Conservation (phyloP, 1,140 invertebrate species). For the Coelopa frigida region DNA sequence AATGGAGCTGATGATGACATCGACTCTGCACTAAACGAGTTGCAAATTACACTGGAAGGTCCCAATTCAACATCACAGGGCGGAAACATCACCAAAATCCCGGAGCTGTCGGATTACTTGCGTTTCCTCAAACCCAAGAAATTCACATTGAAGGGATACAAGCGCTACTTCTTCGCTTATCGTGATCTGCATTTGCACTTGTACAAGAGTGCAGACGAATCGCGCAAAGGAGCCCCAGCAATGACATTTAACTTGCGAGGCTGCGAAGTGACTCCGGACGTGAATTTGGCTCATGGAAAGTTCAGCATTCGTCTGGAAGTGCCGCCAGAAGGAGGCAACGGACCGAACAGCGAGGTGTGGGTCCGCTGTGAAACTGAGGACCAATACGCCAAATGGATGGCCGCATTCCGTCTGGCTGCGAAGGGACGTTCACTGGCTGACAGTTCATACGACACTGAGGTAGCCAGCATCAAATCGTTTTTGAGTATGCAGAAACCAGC, state of each 20-base stretch:
- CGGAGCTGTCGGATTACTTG: slow-evolving; percentile 80
- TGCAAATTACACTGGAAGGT: slow-evolving; percentile 79
- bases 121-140: slow-evolving; percentile 84
- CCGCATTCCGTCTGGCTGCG: slow-evolving; percentile 88
- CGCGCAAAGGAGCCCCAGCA: slow-evolving; percentile 51
- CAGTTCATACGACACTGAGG: slow-evolving; percentile 86
- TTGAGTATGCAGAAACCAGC: slow-evolving; percentile 86
- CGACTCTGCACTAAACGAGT: slow-evolving; percentile 81
- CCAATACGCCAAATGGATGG: slow-evolving; percentile 98
- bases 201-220: slow-evolving; percentile 59
- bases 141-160: slow-evolving; percentile 84
- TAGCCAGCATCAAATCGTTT: slow-evolving; percentile 79
- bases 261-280: slow-evolving; percentile 95
- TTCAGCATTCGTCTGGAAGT: slow-evolving; percentile 95
- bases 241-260: slow-evolving; percentile 72
- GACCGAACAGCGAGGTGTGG: slow-evolving; percentile 72
- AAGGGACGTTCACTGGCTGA: slow-evolving; percentile 93
- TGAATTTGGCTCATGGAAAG: slow-evolving; percentile 83
- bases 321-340: slow-evolving; percentile 78
- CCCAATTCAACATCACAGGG: slow-evolving; percentile 52
- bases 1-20: slow-evolving; percentile 68
- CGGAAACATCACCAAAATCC: slow-evolving; percentile 79
- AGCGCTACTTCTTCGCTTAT: slow-evolving; percentile 83
- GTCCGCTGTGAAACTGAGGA: slow-evolving; percentile 92
- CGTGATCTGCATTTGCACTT: slow-evolving; percentile 62